Evolutionary conservation across 2,797 vertebrate genomes (phyloP).

Genomic region (Tragelaphus oryx): DNA sequence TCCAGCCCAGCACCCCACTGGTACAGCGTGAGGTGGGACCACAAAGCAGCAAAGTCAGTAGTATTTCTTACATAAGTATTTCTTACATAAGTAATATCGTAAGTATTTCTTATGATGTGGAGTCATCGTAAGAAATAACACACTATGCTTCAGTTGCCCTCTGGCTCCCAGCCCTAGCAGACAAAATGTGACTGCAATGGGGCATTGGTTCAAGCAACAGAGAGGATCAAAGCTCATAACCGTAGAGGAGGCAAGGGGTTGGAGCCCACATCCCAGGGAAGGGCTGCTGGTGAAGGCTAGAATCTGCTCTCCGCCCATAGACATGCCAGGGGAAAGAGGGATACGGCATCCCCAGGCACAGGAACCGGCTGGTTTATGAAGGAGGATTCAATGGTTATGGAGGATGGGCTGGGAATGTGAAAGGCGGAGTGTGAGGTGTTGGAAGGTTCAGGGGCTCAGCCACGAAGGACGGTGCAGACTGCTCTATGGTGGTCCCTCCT

Average conservation of each 20-base stretch:
- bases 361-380: neutral
- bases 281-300: neutral
- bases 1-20: neutral
- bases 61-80: neutral
- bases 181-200: no score
- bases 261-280: neutral
- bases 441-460: neutral
- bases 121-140: neutral
- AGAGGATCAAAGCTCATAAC: neutral
- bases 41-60: neutral
- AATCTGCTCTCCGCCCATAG: neutral
- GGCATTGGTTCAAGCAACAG: neutral
- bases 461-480: neutral
- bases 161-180: neutral
- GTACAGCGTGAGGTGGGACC: neutral
- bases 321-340: accelerated
- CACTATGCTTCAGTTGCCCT: neutral
- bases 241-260: accelerated
- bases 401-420: neutral
- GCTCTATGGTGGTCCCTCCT: neutral
- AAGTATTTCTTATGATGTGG: neutral
- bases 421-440: neutral
- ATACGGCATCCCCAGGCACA: neutral
- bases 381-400: neutral
- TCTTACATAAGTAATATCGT: no score